Evolutionary conservation across 2,113 vertebrate genomes (phyloP), one percentile per base, ranked within the genome.

Genomic region (Microcebus jonahi): DNA sequence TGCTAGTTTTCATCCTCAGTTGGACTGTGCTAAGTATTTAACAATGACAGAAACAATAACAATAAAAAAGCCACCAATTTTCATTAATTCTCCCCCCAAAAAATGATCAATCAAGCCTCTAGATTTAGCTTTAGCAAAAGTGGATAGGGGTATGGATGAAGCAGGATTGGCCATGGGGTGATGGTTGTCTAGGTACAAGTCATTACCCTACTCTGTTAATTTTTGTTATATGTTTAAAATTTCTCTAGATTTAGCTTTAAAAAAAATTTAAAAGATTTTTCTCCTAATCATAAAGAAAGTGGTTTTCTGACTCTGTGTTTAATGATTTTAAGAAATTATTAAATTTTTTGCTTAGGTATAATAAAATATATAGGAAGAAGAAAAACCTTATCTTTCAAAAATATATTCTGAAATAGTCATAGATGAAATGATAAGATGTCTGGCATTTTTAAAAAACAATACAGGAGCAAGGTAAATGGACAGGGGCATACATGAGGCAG

Each of bases 11-110:
- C 59, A 53, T 70, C 70, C 53, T 89, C 29, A 88, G 1, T 42
- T 96, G 61, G 34, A 39, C 29, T 91, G 61, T 71, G 79, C 18
- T 57, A 94, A 45, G 82, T 57, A 96, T 36, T 95, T 83, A 88
- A 55, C 48, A 95, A 88, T 65, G 70, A 31, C n/a, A 91, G 36
- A 89, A 86, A 86, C 4, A 61, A 92, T 50, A 71, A 91, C 83
- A 48, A 68, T 12, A 77, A 68, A 81, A 34, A 90, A 59, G 42
- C 6, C 31, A 89, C 17, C 67, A 87, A 65, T 53, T 93, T 95
- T 93, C 82, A 93, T 84, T 94, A 59, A 25, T 53, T 89, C 36
- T 95, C 34, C 36, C 45, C 27, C 25, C 61, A 31, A 20, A 23
- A n/a, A 70, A 3, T 29, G 25, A 45, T 73, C 6, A 48, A 77